Evolutionary conservation across 2,888 invertebrate species (phyloP), one percentile per base, ranked within the genome.

Genomic region (Andrena marginata): DNA sequence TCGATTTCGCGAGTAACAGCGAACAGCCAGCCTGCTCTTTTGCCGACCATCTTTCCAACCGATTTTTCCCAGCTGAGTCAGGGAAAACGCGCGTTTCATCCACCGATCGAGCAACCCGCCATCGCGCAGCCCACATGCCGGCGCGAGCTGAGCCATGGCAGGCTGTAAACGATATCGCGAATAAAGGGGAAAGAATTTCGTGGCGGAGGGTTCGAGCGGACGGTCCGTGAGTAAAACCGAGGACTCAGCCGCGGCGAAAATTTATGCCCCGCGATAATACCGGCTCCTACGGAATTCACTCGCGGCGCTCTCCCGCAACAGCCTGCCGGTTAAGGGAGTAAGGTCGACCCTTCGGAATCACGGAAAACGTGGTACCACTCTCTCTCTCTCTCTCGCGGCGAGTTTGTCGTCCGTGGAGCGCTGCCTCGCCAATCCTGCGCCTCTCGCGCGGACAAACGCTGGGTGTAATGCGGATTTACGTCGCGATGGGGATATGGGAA

Each of bases 161-260:
- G 23, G 51, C 49, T 23, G 8, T 16, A 10, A 29, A 51, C 29
- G 49, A 31, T 63, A 48, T n/a, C 54, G 33, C 10, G n/a, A 49
- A 33, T 16, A 35, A 35, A 35, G 13, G 23, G 54, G 54, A 31
- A 35, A 64, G 49, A 48, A 49, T 71, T 56, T 59, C 31, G 49
- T 42, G 49, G 26, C 42, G 16, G 13, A 54, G 13, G 16, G 56
- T n/a, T 59, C n/a, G 1, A 56, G 54, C 2, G 54, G 33, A 35
- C 13, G 54, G 54, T n/a, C 60, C 60, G 68, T 20, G 20, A 72
- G 72, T 65, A 59, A 70, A 54, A 31, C 23, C 8, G 20, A 67
- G 62, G 26, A 42, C 42, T 67, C 20, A 20, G 49, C 26, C 42
- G 63, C 10, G 26, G n/a, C 8, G 31, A 42, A 63, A 76, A 42